These are phyloP conservation scores for Mallateleia sp. DNA, from an alignment of 2,888 invertebrate species.

Conservation along the genomic window DNA sequence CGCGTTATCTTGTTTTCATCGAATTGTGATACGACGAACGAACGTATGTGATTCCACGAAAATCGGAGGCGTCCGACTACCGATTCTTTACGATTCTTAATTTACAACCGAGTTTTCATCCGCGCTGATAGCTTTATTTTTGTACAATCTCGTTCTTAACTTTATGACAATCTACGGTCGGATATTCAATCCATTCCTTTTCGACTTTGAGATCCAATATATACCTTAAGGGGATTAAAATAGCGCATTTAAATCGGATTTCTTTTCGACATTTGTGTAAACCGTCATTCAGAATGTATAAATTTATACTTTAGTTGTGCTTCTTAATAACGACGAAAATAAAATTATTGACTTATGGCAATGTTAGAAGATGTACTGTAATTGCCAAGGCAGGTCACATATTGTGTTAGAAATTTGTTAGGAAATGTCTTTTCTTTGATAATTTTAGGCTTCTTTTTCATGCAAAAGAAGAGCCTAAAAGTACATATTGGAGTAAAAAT, in stretches of 20 bases:
- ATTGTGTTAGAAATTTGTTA: no score
- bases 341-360: background rate
- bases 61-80: background rate
- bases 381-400: no score
- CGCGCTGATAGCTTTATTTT: constrained; percentile 60
- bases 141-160: constrained; percentile 60
- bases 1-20: constrained; percentile 10
- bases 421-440: no score
- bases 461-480: no score
- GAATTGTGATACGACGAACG: constrained; percentile 18
- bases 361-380: no score
- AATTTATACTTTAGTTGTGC: background rate
- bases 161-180: constrained; percentile 62
- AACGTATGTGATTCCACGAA: constrained; percentile 45
- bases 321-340: background rate
- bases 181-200: constrained; percentile 12
- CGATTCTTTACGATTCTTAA: constrained; percentile 37
- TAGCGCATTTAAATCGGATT: background rate
- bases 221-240: background rate
- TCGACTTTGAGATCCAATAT: background rate
- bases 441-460: no score
- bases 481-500: no score
- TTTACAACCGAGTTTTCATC: constrained; percentile 35
- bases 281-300: background rate
- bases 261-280: background rate